Percentiles rank a stretch among this genome's conserved stretches.
Evolutionary conservation across 1,140 invertebrate genomes (phyloP).

Genomic region (Parapsyche elsis): DNA sequence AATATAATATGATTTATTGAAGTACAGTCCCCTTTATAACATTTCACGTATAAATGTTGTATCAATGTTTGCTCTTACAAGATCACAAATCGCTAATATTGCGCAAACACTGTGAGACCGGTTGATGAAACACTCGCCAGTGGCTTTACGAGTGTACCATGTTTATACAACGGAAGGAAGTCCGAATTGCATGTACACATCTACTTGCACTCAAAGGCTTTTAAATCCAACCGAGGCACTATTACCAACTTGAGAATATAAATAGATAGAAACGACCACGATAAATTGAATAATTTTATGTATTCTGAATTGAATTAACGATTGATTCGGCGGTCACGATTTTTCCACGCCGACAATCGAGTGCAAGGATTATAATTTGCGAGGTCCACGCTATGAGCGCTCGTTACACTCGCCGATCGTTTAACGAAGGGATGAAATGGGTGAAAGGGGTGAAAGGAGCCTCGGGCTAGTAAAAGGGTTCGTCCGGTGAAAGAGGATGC

Average conservation of each 20-base stretch:
- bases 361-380: conserved; percentile 35
- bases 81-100: conserved; percentile 28
- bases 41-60: not conserved
- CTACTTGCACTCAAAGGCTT: no score
- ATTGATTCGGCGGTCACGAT: not conserved
- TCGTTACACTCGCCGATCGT: conserved; percentile 36
- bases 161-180: conserved; percentile 5
- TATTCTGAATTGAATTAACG: no score
- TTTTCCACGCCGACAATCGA: not conserved
- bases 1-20: not conserved
- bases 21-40: no score
- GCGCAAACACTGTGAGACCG: not conserved
- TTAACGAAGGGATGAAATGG: conserved; percentile 52
- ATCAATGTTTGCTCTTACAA: not conserved
- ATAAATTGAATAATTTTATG: no score
- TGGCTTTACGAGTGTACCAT: not conserved
- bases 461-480: conserved; percentile 42
- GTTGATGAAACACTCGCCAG: not conserved
- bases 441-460: conserved; percentile 44
- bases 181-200: not conserved
- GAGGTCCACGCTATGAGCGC: not conserved
- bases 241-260: no score
- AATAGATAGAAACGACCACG: no score
- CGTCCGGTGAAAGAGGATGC: conserved; percentile 37
- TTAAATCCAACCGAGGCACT: no score